Percentiles rank a stretch among this genome's conserved stretches.
phyloP scores from a whole-genome alignment of 2,113 vertebrate species.

The Turdus rufiventris region DNA sequence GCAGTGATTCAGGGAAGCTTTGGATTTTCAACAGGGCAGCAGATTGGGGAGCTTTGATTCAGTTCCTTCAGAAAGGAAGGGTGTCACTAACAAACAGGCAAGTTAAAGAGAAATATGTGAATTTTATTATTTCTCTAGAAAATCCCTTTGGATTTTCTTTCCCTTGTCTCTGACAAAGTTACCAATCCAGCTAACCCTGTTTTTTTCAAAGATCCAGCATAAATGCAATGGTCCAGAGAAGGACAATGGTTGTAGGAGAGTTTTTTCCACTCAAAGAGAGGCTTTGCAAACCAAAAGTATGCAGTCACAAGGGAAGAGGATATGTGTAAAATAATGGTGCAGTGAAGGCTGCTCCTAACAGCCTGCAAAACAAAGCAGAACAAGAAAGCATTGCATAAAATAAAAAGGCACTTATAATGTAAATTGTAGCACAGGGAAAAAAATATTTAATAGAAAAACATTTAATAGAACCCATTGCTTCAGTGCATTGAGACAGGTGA shows the following conservation, averaged over 20 bases:
- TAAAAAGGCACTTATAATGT: neutral
- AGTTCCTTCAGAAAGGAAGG: neutral
- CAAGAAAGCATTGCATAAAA: neutral
- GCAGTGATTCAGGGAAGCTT: neutral
- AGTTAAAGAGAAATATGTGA: neutral
- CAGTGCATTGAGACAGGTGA: neutral
- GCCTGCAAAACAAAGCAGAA: neutral
- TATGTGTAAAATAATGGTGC: neutral
- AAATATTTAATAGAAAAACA: neutral
- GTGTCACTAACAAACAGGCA: accelerated
- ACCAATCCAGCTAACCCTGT: neutral
- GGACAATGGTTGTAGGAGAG: neutral
- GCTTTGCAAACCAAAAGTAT: neutral
- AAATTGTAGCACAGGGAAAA: neutral
- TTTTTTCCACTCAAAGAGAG: neutral
- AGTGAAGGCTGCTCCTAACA: neutral
- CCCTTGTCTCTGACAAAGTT: neutral
- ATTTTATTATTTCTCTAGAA: neutral
- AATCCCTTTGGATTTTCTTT: neutral
- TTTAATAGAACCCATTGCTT: neutral
- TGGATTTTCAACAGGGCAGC: neutral
- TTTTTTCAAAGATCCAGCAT: neutral
- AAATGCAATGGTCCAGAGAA: neutral
- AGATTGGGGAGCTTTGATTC: neutral
- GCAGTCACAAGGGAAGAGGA: neutral